These are phyloP conservation scores for Callaeas wilsoni DNA, from an alignment of 2,113 vertebrate genomes.

Conservation along the genomic window DNA sequence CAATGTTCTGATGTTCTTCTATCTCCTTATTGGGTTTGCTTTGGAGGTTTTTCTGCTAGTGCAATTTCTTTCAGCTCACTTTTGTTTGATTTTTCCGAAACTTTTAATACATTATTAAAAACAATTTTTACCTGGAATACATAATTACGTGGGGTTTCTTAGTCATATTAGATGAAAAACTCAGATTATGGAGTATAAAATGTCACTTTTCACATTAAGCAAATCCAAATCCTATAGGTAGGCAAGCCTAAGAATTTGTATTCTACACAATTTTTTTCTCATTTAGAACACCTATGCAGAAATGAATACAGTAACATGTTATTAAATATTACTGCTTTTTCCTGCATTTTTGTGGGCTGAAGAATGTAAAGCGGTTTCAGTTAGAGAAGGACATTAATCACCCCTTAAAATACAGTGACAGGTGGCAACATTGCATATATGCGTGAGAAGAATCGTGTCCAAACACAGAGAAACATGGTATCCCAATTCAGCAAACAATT, in stretches of 20 bases:
- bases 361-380: background rate
- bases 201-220: background rate
- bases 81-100: background rate
- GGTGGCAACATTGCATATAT: background rate
- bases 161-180: background rate
- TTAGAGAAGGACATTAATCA: background rate
- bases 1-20: background rate
- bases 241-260: background rate
- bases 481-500: background rate
- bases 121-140: background rate
- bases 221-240: background rate
- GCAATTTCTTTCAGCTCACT: background rate
- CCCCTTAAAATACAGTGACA: background rate
- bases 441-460: background rate
- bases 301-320: background rate
- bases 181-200: background rate
- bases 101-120: background rate
- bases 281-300: background rate
- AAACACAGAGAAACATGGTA: background rate
- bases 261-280: background rate
- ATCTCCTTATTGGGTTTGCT: background rate
- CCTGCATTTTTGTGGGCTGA: background rate
- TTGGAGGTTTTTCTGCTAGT: background rate
- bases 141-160: fast-evolving
- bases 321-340: background rate